Base-by-base conservation (phyloP, 2,797 vertebrate genomes). In the Hyperoplus lanceolatus region DNA sequence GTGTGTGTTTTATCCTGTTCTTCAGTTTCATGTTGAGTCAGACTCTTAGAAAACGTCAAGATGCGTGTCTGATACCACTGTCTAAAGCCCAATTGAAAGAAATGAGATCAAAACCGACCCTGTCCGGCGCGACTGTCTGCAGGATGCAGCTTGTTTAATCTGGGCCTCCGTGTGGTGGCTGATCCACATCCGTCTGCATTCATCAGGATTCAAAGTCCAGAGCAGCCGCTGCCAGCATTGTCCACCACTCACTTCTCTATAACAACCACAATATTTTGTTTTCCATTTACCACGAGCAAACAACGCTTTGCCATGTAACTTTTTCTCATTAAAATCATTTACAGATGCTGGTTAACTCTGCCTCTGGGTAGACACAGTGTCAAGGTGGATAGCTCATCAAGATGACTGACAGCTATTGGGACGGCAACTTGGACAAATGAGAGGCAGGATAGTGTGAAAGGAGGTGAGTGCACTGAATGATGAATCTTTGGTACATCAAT, bases 271-370 rank as follows among this genome's bases (percentile, higher is more conserved):
- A 15, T 41, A 38, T 72, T 75, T 58, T 48, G 60, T 56, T 58
- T 43, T 42, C 18, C 2, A 51, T 62, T 59, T 59, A 29, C 10
- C n/a, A 60, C 11, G 18, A 50, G 16, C 14, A 9, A 39, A 54
- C 51, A 8, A 62, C 1, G 13, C 58, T 5, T 29, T 1, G 0
- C 14, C 8, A 5, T 73, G 64, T 60, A 57, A 45, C 56, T 43
- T 70, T 76, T 67, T 62, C 68, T 71, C 64, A 64, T 70, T 80
- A 67, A 73, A 85, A 70, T 70, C 11, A 56, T 75, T 63, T 75
- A 65, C 65, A 70, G 80, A 61, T 3, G 43, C 54, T 4, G 51
- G 64, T 55, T 46, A 6, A 29, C 59, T 50, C 38, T 16, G 42
- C 48, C 38, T 55, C 49, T 10, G 66, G 41, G 41, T 8, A 21